These are phyloP conservation scores for Danaus chrysippus DNA, from an alignment of 2,888 invertebrate species.

Conservation along the genomic window DNA sequence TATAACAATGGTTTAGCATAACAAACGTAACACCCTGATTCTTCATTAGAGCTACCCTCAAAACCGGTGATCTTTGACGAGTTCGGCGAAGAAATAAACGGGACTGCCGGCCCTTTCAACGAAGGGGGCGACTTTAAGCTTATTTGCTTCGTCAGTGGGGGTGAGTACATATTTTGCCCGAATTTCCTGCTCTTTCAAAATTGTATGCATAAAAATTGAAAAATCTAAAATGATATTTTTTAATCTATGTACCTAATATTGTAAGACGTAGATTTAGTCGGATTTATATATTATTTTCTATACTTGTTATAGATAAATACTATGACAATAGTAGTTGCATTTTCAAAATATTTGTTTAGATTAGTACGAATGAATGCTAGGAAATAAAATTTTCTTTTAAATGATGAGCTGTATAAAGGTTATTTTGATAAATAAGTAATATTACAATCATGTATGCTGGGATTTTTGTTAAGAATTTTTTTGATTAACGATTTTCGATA, in stretches of 20 bases:
- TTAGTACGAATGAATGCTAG: no score
- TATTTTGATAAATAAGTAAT: conserved; percentile 13
- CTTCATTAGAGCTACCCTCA: conserved; percentile 83
- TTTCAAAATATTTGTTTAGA: no score
- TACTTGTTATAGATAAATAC: no score
- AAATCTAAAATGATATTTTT: no score
- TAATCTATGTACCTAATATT: no score
- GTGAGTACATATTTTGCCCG: conserved; percentile 60
- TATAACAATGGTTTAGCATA: background rate
- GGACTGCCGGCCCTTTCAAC: conserved; percentile 84
- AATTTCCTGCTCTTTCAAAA: conserved; percentile 24
- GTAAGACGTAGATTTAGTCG: no score
- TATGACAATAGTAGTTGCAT: no score
- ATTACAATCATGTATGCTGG: background rate
- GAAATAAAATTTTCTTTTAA: conserved; percentile 1
- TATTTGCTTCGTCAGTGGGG: conserved; percentile 86
- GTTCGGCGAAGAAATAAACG: conserved; percentile 81
- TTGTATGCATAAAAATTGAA: no score
- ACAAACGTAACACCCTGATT: conserved; percentile 20
- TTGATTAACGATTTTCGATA: background rate
- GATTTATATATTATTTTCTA: no score
- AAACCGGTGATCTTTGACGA: conserved; percentile 87
- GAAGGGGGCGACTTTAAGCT: conserved; percentile 86
- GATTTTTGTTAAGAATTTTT: conserved; percentile 13
- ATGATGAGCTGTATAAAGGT: conserved; percentile 19